phyloP scores from a whole-genome alignment of 2,113 vertebrate genomes.

The Leptobrachium ailaonicum region DNA sequence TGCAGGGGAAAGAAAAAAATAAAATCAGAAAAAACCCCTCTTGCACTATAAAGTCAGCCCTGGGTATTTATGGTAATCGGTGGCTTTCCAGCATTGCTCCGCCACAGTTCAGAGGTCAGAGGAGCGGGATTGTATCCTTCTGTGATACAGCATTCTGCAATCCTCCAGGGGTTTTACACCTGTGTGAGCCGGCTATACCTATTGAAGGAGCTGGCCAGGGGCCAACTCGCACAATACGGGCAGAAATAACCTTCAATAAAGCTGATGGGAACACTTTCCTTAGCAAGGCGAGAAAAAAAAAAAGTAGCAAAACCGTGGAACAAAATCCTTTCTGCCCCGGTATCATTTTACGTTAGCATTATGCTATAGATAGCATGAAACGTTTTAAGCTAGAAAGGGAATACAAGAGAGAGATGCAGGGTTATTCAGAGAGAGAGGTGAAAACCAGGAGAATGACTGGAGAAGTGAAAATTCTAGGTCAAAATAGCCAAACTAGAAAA shows the following conservation, averaged over 20 bases:
- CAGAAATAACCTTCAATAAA: constrained; percentile 32
- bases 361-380: no score
- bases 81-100: constrained; percentile 45
- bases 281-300: constrained; percentile 16
- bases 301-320: not conserved
- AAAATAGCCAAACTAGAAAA: no score
- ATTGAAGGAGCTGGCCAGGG: constrained; percentile 10
- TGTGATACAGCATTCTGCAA: constrained; percentile 46
- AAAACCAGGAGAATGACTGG: no score
- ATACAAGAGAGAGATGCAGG: no score
- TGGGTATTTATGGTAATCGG: constrained; percentile 49
- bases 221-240: constrained; percentile 26
- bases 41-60: constrained; percentile 24
- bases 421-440: no score
- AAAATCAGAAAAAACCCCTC: not conserved
- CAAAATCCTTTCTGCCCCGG: no score
- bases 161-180: constrained; percentile 41
- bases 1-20: constrained; percentile 11
- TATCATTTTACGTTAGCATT: no score
- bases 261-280: constrained; percentile 25
- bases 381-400: no score
- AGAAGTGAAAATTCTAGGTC: no score
- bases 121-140: constrained; percentile 46
- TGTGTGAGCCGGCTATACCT: constrained; percentile 30
- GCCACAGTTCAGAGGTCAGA: constrained; percentile 43